Evolutionary conservation across 2,888 invertebrate genomes (phyloP).

Genomic region (Brachypalpus laphriformis): DNA sequence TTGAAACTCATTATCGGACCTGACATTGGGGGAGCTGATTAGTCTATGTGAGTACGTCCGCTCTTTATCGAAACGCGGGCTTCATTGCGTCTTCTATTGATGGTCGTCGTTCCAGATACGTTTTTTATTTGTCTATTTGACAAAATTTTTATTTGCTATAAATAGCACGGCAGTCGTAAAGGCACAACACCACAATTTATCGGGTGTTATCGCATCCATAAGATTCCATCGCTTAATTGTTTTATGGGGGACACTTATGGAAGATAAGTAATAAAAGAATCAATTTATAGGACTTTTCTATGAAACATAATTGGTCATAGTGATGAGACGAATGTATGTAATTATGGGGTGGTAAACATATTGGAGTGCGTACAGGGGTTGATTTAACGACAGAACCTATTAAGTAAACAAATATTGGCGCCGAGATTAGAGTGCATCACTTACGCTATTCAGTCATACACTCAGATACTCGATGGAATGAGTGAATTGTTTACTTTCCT

Average conservation of each 20-base stretch:
- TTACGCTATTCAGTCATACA: not conserved
- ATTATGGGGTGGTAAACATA: not conserved
- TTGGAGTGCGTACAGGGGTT: not conserved
- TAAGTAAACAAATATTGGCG: not conserved
- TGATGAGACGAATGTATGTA: not conserved
- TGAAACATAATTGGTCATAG: not conserved
- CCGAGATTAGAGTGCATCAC: not conserved
- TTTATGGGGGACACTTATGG: constrained; percentile 6
- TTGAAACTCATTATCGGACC: constrained; percentile 58
- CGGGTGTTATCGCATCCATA: not conserved
- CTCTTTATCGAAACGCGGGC: constrained; percentile 7
- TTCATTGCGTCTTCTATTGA: constrained; percentile 7
- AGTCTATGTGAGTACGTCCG: not conserved
- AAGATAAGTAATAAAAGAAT: not conserved
- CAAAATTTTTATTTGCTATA: not conserved
- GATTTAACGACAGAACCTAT: not conserved
- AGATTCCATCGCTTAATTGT: constrained; percentile 34
- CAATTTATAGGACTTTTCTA: not conserved
- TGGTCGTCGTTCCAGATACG: not conserved
- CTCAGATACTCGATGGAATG: not conserved
- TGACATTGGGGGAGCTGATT: constrained; percentile 56
- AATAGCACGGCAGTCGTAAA: not conserved
- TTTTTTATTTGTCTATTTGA: constrained; percentile 22
- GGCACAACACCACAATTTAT: not conserved
- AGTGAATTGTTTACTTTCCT: not conserved